Conservation (phyloP, 2,113 vertebrate genomes). For the Ammodytes dubius region DNA sequence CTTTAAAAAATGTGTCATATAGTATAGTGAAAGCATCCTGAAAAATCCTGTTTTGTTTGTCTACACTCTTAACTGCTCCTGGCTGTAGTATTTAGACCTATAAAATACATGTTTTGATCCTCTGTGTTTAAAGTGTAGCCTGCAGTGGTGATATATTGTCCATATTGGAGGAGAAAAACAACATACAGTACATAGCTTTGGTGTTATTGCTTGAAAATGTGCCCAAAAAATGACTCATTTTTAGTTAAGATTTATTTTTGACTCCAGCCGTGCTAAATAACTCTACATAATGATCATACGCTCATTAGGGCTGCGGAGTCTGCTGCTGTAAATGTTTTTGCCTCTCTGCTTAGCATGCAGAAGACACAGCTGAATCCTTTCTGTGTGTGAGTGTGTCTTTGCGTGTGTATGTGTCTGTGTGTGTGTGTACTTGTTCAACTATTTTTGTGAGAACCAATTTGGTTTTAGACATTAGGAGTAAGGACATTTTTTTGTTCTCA, state of each 20-base stretch:
- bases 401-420: too few relatives aligned
- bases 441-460: too few relatives aligned
- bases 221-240: constrained; percentile 58
- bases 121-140: constrained; percentile 47
- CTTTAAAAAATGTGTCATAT: constrained; percentile 18
- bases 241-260: constrained; percentile 63
- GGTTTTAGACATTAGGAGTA: too few relatives aligned
- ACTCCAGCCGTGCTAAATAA: constrained; percentile 36
- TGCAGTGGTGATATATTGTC: constrained; percentile 57
- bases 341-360: constrained; percentile 21
- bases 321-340: constrained; percentile 24
- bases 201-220: constrained; percentile 32
- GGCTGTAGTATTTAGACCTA: constrained; percentile 36
- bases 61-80: constrained; percentile 25
- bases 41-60: constrained; percentile 50
- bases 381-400: background rate
- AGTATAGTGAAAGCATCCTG: constrained; percentile 34
- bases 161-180: constrained; percentile 58
- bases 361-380: constrained; percentile 27
- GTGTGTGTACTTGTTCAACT: too few relatives aligned
- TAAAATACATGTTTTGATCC: constrained; percentile 42
- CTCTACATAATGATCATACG: constrained; percentile 43
- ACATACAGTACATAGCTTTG: background rate
- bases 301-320: constrained; percentile 57
- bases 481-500: too few relatives aligned